Percentiles rank a stretch among this genome's conserved stretches.
phyloP scores from a whole-genome alignment of 2,797 vertebrate genomes.

The Liasis olivaceus region DNA sequence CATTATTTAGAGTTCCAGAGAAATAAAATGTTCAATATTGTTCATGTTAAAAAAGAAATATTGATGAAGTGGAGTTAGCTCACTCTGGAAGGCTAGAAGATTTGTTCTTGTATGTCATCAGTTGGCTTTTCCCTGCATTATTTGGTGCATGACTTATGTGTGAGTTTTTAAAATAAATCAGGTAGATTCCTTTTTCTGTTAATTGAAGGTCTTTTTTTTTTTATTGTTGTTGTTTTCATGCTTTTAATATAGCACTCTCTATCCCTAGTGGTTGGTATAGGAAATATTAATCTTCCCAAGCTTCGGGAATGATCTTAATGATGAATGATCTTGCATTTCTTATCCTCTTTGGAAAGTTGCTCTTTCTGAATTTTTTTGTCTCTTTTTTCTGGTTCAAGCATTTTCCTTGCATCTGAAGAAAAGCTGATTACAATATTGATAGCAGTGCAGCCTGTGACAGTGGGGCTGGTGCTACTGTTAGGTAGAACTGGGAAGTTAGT shows the following conservation, averaged over 20 bases:
- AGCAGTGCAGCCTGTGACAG: too few relatives aligned
- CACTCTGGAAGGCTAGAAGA: background rate
- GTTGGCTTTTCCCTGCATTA: background rate
- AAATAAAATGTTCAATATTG: conserved; percentile 10
- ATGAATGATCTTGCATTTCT: background rate
- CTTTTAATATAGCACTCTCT: too few relatives aligned
- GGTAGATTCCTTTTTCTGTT: too few relatives aligned
- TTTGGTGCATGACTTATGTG: too few relatives aligned
- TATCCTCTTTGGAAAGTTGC: too few relatives aligned
- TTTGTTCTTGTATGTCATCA: background rate
- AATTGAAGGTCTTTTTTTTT: too few relatives aligned
- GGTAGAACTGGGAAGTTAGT: too few relatives aligned
- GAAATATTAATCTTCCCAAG: background rate
- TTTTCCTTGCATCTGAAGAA: too few relatives aligned
- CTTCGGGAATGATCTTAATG: too few relatives aligned
- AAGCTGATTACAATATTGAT: too few relatives aligned
- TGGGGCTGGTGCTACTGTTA: too few relatives aligned
- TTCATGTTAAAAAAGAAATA: background rate
- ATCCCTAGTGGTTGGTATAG: background rate
- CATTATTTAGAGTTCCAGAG: background rate
- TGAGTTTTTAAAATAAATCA: too few relatives aligned
- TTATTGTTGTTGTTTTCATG: background rate
- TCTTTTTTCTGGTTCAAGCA: background rate
- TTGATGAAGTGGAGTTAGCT: background rate
- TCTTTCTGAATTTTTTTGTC: background rate